These are phyloP conservation scores for Eupithecia abbreviata DNA, from an alignment of 2,888 invertebrate genomes.

Conservation along the genomic window DNA sequence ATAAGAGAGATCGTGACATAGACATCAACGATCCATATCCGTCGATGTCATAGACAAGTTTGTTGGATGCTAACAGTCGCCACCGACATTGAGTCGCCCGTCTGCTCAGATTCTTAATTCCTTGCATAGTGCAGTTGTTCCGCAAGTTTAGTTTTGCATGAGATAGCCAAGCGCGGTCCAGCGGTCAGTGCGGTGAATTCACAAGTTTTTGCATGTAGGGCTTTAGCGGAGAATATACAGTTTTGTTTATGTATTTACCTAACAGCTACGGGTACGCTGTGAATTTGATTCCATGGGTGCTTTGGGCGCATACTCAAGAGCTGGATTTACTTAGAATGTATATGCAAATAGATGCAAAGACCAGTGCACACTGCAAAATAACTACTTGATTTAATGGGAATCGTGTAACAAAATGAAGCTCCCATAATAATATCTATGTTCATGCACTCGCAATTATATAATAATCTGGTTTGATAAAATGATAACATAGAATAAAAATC, in stretches of 20 bases:
- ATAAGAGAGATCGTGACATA: no score
- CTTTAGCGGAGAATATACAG: slow-evolving; percentile 16
- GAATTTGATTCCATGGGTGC: neutral
- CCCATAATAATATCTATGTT: no score
- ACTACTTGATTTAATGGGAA: no score
- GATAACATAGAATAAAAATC: no score
- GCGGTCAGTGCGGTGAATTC: slow-evolving; percentile 27
- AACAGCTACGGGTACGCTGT: neutral
- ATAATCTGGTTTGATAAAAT: no score
- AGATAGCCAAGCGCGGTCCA: slow-evolving; percentile 29
- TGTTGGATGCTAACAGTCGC: no score
- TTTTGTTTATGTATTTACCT: slow-evolving; percentile 11
- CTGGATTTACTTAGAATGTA: neutral
- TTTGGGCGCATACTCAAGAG: neutral
- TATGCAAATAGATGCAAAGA: neutral
- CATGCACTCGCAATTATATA: no score
- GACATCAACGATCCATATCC: no score
- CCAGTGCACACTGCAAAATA: no score
- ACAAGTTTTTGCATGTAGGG: slow-evolving; percentile 32
- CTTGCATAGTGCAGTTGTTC: slow-evolving; percentile 32
- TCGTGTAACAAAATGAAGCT: no score
- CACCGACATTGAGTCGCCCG: neutral
- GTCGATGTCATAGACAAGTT: no score
- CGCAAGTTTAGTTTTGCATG: slow-evolving; percentile 38
- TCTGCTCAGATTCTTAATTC: slow-evolving; percentile 18